Base-by-base conservation (phyloP, 2,113 vertebrate species). In the Peromyscus polionotus region DNA sequence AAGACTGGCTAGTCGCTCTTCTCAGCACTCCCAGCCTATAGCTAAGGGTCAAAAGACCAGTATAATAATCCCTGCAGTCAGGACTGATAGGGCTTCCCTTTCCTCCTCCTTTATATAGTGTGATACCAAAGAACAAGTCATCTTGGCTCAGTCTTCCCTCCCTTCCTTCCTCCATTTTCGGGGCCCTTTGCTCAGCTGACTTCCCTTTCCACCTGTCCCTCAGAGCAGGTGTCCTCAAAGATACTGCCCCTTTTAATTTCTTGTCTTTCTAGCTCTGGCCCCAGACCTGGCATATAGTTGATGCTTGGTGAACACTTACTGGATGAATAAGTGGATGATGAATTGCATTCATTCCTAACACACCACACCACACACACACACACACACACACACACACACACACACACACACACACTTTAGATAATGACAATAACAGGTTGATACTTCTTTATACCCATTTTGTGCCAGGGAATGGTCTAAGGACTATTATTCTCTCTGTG, bases 401-500 rank as follows among this genome's bases (percentile, higher is more conserved):
- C 45, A 79, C 76, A 54, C 48, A 16, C 45, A 33, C 57, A 80
- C 31, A 79, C 48, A 5, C 42, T 67, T 81, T 87, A 89, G 36
- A 87, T 36, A 48, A 54, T 57, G 63, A 79, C 28, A 39, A 90
- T 54, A 39, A 57, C 13, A 80, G 17, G 68, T 26, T 70, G 81
- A 87, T 76, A 59, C 0, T 39, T 83, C 80, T 63, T 36, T 51
- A n/a, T n/a, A 90, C 39, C 45, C 68, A 65, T 26, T 94, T 6
- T 95, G n/a, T 91, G 31, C 24, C 51, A 65, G n/a, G 59, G 65
- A 54, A 11, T 91, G 68, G 14, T 88, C 28, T 75, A 91, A 45
- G 63, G 16, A 91, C 73, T 97, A 39, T 88, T 77, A 36, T 80
- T 89, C 54, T 95, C 26, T 48, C 54, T 93, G 81, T 91, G 88